Base-by-base conservation (phyloP, 2,113 vertebrate genomes). In the Aegypius monachus region DNA sequence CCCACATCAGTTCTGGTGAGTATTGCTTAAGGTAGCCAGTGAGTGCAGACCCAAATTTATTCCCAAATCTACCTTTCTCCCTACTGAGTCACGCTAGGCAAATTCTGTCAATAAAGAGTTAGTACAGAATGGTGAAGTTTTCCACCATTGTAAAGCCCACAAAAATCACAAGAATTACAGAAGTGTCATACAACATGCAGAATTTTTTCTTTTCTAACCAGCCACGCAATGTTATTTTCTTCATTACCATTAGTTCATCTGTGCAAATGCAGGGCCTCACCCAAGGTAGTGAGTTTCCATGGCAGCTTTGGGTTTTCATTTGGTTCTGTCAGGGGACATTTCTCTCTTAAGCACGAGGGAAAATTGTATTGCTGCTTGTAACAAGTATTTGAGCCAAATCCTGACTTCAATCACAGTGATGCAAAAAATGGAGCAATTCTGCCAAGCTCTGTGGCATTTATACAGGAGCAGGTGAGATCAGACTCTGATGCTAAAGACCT, bases 261-360 rank as follows among this genome's bases (percentile, higher is more conserved):
- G 16, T 13, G 31, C 53, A 26, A 58, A 77, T 0, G 7, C 38
- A 7, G 6, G 2, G 59, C 53, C 53, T 56, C 25, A 4, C 40
- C 52, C 1, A 3, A 14, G 42, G 42, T 2, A 38, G 27, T 0
- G 13, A 20, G 29, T 7, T 56, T 18, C 72, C 25, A 9, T 2
- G 14, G 13, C 15, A 72, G 53, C 53, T 53, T 7, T 25, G 61
- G 31, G 31, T 3, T 40, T 72, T 52, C 5, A 1, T 6, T 27
- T 20, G 32, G 22, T 16, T 72, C 58, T 38, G 42, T 14, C 34
- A 40, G 53, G 50, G 68, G 18, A 50, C 7, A 3, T n/a, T 62
- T 52, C 67, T 82, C 61, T 55, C 27, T 63, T 38, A n/a, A 70
- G 66, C 59, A 59, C 32, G 20, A 74, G 10, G 43, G n/a, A 32